Evolutionary conservation across 2,888 invertebrate species (phyloP).

Genomic region (Trachelus stipa): DNA sequence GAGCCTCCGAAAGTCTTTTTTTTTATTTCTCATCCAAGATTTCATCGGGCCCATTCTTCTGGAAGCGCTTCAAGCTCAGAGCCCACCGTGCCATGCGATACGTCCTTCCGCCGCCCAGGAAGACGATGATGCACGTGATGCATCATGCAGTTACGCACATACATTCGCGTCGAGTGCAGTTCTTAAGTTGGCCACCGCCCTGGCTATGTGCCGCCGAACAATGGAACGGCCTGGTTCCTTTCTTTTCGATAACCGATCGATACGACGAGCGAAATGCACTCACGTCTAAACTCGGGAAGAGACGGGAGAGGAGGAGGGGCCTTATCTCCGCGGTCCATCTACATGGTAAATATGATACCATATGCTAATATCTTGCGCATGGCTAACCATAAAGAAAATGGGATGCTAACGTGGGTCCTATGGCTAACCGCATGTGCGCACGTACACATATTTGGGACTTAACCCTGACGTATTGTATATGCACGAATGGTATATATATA

Average conservation of each 20-base stretch:
- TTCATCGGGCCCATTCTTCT: background rate
- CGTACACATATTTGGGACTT: background rate
- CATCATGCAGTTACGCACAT: conserved; percentile 3
- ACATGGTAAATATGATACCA: conserved; percentile 51
- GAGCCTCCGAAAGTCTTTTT: background rate
- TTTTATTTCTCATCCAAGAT: background rate
- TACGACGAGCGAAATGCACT: conserved; percentile 1
- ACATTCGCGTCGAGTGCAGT: background rate
- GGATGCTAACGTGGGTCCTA: conserved; percentile 15
- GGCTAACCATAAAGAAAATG: conserved; percentile 38
- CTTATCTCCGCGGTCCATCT: background rate
- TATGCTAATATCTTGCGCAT: conserved; percentile 63
- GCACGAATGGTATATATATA: background rate
- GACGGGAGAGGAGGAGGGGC: background rate
- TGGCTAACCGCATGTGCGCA: conserved; percentile 37
- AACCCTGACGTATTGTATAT: background rate
- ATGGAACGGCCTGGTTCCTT: conserved; percentile 1
- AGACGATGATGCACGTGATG: conserved; percentile 35
- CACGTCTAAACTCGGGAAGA: background rate
- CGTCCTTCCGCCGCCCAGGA: background rate
- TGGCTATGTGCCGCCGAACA: background rate
- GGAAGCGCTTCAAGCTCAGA: background rate
- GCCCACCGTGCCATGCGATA: background rate
- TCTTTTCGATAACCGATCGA: conserved; percentile 5
- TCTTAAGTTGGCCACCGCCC: background rate